phyloP scores from a whole-genome alignment of 2,888 invertebrate genomes.

The Hemicrepidius hirtus region DNA sequence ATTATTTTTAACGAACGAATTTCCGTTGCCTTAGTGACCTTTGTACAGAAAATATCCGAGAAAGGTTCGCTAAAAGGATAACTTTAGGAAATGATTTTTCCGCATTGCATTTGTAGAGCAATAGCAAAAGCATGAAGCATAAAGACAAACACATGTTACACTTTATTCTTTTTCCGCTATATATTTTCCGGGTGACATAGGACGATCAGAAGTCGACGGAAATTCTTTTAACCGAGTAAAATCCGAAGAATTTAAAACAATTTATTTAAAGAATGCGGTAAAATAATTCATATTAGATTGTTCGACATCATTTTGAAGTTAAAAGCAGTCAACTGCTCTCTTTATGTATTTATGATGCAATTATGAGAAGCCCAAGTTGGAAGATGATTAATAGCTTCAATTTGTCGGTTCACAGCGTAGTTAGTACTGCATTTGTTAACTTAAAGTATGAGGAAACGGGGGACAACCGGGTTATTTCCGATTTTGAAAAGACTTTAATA shows the following conservation, averaged over 20 bases:
- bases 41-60: background rate
- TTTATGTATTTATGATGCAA: slow-evolving; percentile 41
- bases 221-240: background rate
- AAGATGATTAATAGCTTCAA: slow-evolving; percentile 40
- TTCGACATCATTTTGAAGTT: slow-evolving; percentile 6
- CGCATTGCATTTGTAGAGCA: slow-evolving; percentile 3
- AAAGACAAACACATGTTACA: slow-evolving; percentile 20
- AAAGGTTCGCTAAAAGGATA: background rate
- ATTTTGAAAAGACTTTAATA: background rate
- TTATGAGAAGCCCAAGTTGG: slow-evolving; percentile 21
- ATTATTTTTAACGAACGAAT: slow-evolving; percentile 15
- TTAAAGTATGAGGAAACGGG: background rate
- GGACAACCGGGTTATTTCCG: slow-evolving; percentile 13
- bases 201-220: background rate
- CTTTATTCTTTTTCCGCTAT: slow-evolving; percentile 2
- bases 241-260: slow-evolving; percentile 15
- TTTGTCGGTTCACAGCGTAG: slow-evolving; percentile 35
- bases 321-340: slow-evolving; percentile 21
- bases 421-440: slow-evolving; percentile 9
- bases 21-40: slow-evolving; percentile 3
- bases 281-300: slow-evolving; percentile 2
- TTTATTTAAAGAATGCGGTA: slow-evolving; percentile 16
- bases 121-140: slow-evolving; percentile 10
- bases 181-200: background rate
- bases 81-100: slow-evolving; percentile 10